Evolutionary conservation across 2,797 vertebrate genomes (phyloP).

Genomic region (Enteromius trimaculatus): DNA sequence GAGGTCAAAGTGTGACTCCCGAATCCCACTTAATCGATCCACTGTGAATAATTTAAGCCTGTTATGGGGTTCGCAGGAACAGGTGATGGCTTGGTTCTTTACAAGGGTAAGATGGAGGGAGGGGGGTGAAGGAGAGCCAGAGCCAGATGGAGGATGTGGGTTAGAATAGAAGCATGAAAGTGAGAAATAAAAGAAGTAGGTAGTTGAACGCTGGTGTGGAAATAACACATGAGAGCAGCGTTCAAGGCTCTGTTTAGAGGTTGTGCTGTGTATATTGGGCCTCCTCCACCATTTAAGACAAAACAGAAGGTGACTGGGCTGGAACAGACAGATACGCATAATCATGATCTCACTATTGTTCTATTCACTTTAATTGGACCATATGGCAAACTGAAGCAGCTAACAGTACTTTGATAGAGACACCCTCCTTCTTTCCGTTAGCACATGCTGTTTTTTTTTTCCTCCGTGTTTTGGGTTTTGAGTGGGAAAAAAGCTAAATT

Average conservation of each 20-base stretch:
- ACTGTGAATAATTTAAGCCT: constrained; percentile 69
- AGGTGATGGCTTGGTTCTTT: constrained; percentile 59
- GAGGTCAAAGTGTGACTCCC: constrained; percentile 69
- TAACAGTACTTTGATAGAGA: constrained; percentile 55
- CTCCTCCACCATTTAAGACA: not conserved
- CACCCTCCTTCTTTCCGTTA: constrained; percentile 22
- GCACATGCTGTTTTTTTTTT: constrained; percentile 2
- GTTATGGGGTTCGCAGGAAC: constrained; percentile 70
- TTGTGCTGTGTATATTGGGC: constrained; percentile 14
- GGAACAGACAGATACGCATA: constrained; percentile 45
- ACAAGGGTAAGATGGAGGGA: constrained; percentile 41
- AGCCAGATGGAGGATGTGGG: constrained; percentile 34
- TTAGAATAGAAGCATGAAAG: constrained; percentile 3
- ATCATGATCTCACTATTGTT: constrained; percentile 59
- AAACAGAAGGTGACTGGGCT: constrained; percentile 59
- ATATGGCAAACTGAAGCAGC: constrained; percentile 59
- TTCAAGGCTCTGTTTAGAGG: not conserved
- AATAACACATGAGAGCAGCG: not conserved
- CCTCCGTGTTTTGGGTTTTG: not conserved
- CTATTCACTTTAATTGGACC: constrained; percentile 55
- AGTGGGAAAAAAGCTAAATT: constrained; percentile 17
- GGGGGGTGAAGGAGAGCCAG: constrained; percentile 1
- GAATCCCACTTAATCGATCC: constrained; percentile 71
- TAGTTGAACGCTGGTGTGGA: constrained; percentile 66
- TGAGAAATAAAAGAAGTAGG: constrained; percentile 16